phyloP scores from a whole-genome alignment of 2,113 vertebrate genomes.

The Pachyramphus minor region DNA sequence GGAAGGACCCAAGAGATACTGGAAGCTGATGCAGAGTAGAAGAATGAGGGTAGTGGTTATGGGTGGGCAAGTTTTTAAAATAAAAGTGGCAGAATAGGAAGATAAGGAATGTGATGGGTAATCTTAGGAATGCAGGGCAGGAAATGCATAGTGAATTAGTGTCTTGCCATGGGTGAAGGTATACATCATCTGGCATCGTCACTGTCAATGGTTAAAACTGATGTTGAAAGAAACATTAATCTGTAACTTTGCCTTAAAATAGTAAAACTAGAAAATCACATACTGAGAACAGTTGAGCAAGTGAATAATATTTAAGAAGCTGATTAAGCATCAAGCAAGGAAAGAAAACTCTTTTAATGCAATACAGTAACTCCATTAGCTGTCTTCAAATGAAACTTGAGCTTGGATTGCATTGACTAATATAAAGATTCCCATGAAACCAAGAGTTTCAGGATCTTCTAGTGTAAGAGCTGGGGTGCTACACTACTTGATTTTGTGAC shows the following conservation, averaged over 20 bases:
- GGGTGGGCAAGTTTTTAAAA: not conserved
- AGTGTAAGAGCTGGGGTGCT: not conserved
- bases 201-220: not conserved
- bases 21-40: not conserved
- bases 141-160: not conserved
- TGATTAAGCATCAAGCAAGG: not conserved
- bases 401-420: not conserved
- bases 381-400: constrained; percentile 27
- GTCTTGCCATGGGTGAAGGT: not conserved
- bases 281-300: not conserved
- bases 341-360: constrained; percentile 25
- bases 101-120: not conserved
- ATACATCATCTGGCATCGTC: not conserved
- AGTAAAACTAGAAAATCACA: not conserved
- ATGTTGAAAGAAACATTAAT: not conserved
- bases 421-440: constrained; percentile 23
- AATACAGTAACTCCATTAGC: not conserved
- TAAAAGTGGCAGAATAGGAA: not conserved
- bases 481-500: not conserved
- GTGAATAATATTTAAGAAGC: not conserved
- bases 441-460: not conserved
- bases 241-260: not conserved
- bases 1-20: not conserved
- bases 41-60: not conserved
- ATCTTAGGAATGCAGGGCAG: not conserved